Conservation (phyloP, 2,113 vertebrate species). For the Caretta caretta region DNA sequence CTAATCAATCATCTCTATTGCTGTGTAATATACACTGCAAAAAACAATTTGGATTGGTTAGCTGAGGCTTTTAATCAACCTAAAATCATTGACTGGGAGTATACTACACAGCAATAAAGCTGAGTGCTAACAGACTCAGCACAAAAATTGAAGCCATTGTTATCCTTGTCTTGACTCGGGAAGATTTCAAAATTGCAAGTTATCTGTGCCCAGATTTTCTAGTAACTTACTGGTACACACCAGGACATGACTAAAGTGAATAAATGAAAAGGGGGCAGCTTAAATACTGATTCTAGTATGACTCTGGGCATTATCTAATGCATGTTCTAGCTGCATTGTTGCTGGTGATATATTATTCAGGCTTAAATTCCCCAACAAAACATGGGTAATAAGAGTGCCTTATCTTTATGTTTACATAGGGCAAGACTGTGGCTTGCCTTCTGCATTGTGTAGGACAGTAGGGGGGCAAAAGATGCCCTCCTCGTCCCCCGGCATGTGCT, state of each 20-base stretch:
- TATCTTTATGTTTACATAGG: neutral
- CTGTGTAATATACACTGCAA: slow-evolving; percentile 20
- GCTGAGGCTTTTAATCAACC: neutral
- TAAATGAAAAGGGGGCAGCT: neutral
- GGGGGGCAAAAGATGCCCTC: neutral
- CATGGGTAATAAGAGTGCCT: neutral
- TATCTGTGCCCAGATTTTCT: neutral
- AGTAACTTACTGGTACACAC: neutral
- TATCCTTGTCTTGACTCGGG: neutral
- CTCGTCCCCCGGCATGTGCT: neutral
- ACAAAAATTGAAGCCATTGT: neutral
- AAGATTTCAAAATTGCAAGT: neutral
- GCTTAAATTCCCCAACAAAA: neutral
- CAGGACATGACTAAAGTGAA: neutral
- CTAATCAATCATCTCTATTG: slow-evolving; percentile 21
- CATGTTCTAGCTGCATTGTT: neutral
- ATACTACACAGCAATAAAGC: neutral
- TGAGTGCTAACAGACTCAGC: slow-evolving; percentile 8
- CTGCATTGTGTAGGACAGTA: neutral
- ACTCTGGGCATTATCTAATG: neutral
- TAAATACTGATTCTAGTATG: neutral
- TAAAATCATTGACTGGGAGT: neutral
- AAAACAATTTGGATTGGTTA: slow-evolving; percentile 19
- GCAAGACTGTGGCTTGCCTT: neutral
- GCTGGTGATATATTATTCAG: neutral